Conservation (phyloP, 2,888 invertebrate genomes). For the Lepidochrysops patricia region DNA sequence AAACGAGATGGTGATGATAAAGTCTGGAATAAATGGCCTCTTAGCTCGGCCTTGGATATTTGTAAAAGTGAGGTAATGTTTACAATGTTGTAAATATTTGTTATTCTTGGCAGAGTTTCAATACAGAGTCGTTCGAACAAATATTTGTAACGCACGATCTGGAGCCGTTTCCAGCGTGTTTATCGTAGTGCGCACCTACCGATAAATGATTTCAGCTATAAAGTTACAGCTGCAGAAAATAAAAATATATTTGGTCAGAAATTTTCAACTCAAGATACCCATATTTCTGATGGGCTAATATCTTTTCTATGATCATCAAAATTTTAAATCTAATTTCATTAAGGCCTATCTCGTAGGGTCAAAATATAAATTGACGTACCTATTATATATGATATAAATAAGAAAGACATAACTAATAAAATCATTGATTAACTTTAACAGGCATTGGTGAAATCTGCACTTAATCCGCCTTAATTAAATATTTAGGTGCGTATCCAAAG, state of each 20-base stretch:
- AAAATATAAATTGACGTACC: too few species aligned
- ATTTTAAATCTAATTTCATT: too few species aligned
- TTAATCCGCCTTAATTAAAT: too few species aligned
- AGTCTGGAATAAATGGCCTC: slow-evolving; percentile 21
- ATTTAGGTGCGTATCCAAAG: too few species aligned
- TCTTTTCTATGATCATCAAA: too few species aligned
- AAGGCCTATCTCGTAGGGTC: too few species aligned
- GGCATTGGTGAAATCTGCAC: too few species aligned
- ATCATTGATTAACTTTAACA: too few species aligned
- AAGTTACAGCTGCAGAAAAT: background rate
- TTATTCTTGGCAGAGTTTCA: slow-evolving; percentile 57
- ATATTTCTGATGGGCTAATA: too few species aligned
- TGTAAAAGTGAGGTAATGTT: slow-evolving; percentile 69
- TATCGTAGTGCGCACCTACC: slow-evolving; percentile 25
- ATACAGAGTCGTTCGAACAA: slow-evolving; percentile 26
- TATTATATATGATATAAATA: too few species aligned
- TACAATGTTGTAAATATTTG: slow-evolving; percentile 58
- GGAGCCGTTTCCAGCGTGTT: slow-evolving; percentile 23
- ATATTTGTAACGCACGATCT: slow-evolving; percentile 21
- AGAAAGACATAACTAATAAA: too few species aligned
- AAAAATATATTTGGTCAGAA: background rate
- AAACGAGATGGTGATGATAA: background rate
- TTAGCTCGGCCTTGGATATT: slow-evolving; percentile 54
- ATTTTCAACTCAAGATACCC: too few species aligned
- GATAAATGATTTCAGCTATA: slow-evolving; percentile 18